phyloP scores from a whole-genome alignment of 2,113 vertebrate species.

The Theropithecus gelada region DNA sequence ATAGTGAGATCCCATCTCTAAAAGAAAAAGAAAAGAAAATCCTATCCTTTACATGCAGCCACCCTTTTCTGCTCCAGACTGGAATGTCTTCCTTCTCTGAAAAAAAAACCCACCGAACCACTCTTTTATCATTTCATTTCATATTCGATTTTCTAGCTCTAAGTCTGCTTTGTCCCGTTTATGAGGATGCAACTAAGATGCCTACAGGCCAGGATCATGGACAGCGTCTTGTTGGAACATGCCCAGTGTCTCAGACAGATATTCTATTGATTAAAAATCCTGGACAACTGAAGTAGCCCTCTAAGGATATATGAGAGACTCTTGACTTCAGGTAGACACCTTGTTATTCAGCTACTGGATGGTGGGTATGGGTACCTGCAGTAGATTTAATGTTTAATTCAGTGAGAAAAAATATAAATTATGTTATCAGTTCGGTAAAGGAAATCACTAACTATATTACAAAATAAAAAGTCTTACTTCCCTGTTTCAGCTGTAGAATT shows the following conservation, averaged over 20 bases:
- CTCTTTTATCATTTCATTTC: background rate
- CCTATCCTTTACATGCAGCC: accelerated
- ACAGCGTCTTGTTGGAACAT: background rate
- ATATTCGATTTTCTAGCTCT: background rate
- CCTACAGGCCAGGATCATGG: too few species aligned
- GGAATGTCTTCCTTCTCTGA: background rate
- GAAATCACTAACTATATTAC: background rate
- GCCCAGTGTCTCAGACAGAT: background rate
- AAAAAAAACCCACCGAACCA: background rate
- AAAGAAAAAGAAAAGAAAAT: too few species aligned
- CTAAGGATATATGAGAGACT: background rate
- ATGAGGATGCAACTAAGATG: background rate
- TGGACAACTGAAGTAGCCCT: background rate
- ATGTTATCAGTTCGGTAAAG: background rate
- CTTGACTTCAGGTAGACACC: background rate
- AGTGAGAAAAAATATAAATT: background rate
- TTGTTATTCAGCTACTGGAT: background rate
- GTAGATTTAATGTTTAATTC: background rate
- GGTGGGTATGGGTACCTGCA: too few species aligned
- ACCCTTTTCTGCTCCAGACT: background rate
- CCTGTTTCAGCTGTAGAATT: background rate
- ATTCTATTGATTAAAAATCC: background rate
- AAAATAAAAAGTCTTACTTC: background rate
- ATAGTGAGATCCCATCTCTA: too few species aligned
- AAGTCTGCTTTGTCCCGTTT: background rate